These are phyloP conservation scores for Agriotes lineatus DNA, from an alignment of 2,888 invertebrate species.

Conservation along the genomic window DNA sequence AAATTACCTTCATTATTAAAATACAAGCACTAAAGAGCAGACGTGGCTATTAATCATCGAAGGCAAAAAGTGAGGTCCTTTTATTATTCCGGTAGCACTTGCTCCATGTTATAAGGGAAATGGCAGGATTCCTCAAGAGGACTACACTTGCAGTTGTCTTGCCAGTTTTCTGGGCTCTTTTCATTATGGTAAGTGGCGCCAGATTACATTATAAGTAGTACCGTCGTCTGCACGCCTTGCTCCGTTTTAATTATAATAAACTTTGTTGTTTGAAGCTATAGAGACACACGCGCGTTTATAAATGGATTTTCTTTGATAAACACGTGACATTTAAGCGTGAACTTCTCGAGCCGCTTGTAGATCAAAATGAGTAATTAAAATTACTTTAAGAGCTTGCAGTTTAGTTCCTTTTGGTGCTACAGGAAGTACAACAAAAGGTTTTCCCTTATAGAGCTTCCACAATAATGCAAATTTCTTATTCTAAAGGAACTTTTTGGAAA, in stretches of 20 bases:
- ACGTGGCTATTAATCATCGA: no score
- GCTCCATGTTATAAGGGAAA: not conserved
- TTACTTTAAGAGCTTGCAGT: not conserved
- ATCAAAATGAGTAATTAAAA: constrained; percentile 29
- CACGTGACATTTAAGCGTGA: constrained; percentile 22
- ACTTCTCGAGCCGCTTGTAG: not conserved
- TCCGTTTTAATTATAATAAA: constrained; percentile 58
- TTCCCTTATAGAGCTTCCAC: not conserved
- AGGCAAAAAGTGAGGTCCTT: not conserved
- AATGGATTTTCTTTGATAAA: constrained; percentile 54
- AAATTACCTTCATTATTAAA: no score
- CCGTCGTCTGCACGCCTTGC: constrained; percentile 53
- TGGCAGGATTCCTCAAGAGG: constrained; percentile 2
- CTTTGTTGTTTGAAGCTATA: constrained; percentile 49
- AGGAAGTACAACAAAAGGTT: no score
- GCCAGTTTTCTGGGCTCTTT: constrained; percentile 43
- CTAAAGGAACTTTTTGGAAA: no score
- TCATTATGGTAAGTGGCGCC: constrained; percentile 59
- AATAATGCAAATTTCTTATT: no score
- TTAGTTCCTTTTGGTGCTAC: no score
- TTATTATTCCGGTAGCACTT: constrained; percentile 10
- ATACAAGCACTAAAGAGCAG: no score
- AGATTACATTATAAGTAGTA: constrained; percentile 56
- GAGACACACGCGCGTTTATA: constrained; percentile 48
- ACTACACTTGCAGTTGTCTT: constrained; percentile 23